Percentiles rank a stretch among this genome's conserved stretches.
phyloP scores from a whole-genome alignment of 2,888 invertebrate genomes.

The Agrotis puta region DNA sequence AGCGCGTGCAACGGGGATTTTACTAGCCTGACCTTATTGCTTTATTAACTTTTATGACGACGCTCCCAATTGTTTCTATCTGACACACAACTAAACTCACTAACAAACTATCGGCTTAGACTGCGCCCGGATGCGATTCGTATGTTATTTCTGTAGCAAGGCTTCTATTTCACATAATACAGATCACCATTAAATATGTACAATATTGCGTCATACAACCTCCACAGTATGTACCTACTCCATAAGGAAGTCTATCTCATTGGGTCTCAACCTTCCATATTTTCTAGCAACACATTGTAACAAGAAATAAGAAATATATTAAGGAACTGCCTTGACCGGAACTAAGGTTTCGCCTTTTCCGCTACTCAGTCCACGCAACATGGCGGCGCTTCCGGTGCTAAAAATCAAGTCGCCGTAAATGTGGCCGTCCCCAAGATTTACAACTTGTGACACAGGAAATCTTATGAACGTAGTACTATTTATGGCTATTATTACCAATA shows the following conservation, averaged over 20 bases:
- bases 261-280: slow-evolving; percentile 17
- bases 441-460: slow-evolving; percentile 64
- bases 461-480: slow-evolving; percentile 45
- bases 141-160: slow-evolving; percentile 12
- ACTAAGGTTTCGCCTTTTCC: slow-evolving; percentile 77
- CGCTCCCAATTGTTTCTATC: slow-evolving; percentile 52
- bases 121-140: slow-evolving; percentile 18
- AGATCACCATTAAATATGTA: slow-evolving; percentile 19
- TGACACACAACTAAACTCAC: slow-evolving; percentile 44
- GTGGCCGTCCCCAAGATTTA: slow-evolving; percentile 60
- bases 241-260: slow-evolving; percentile 28
- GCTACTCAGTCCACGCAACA: slow-evolving; percentile 77
- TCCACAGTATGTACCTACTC: neutral
- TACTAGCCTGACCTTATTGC: slow-evolving; percentile 59
- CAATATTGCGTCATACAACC: slow-evolving; percentile 6
- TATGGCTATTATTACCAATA: slow-evolving; percentile 30
- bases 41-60: slow-evolving; percentile 59
- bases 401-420: slow-evolving; percentile 69
- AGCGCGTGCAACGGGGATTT: slow-evolving; percentile 46
- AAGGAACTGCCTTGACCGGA: slow-evolving; percentile 71
- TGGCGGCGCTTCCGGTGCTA: slow-evolving; percentile 73
- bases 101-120: slow-evolving; percentile 45
- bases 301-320: slow-evolving; percentile 67
- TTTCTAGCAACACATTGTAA: slow-evolving; percentile 36
- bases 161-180: neutral